A percentile compares a stretch with the other conserved stretches of the same genome.
phyloP scores from a whole-genome alignment of 2,113 vertebrate species.

The Hyperopisus bebe region DNA sequence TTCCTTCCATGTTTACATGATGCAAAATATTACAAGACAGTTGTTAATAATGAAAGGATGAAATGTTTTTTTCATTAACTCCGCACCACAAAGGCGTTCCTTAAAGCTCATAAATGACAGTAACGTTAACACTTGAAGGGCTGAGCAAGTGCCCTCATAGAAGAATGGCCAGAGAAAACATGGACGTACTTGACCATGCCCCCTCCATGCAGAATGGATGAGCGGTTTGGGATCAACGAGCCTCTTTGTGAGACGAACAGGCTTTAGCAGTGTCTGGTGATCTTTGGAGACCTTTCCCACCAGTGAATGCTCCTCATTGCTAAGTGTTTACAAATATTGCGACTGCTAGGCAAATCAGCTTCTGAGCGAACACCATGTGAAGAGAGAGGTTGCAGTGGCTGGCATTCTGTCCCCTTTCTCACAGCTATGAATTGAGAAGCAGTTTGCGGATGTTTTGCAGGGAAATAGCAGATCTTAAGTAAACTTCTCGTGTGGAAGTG shows the following conservation, averaged over 20 bases:
- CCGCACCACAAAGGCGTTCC: not conserved
- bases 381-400: not conserved
- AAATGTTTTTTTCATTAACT: not conserved
- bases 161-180: slow-evolving; percentile 54
- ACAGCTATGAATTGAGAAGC: not conserved
- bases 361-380: slow-evolving; percentile 6
- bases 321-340: slow-evolving; percentile 33
- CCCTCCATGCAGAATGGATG: slow-evolving; percentile 35
- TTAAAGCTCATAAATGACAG: slow-evolving; percentile 24
- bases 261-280: slow-evolving; percentile 46
- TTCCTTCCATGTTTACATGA: not conserved
- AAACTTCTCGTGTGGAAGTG: not conserved
- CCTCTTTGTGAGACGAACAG: slow-evolving; percentile 51
- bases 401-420: not conserved
- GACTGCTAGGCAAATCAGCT: slow-evolving; percentile 29
- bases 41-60: not conserved
- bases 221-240: slow-evolving; percentile 48
- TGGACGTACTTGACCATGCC: slow-evolving; percentile 54
- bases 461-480: not conserved
- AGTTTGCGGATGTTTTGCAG: not conserved
- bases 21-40: not conserved
- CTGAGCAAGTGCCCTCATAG: slow-evolving; percentile 39
- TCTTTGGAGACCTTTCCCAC: slow-evolving; percentile 48
- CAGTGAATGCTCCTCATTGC: slow-evolving; percentile 12
- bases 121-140: slow-evolving; percentile 30